Percentiles rank a stretch among this genome's conserved stretches.
Conservation (phyloP, 92 coral and sea anemone species). For the Umimayanthus kanabou region DNA sequence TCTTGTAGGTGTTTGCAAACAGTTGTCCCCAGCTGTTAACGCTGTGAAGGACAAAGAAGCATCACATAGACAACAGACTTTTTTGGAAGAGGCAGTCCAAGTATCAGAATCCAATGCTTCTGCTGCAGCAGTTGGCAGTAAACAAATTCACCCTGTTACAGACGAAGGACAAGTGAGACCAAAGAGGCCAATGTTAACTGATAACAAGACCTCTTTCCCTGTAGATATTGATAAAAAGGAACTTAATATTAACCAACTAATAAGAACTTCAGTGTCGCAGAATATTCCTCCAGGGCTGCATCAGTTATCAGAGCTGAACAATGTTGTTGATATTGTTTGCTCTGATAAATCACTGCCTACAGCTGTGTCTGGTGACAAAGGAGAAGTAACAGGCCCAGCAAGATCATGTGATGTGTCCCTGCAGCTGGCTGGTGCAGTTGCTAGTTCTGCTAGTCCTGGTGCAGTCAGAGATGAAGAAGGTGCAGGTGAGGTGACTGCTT, state of each 20-base stretch:
- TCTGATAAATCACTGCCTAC: background rate
- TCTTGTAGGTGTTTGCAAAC: background rate
- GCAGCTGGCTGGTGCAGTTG: background rate
- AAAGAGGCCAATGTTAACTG: background rate
- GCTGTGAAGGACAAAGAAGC: background rate
- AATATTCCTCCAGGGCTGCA: background rate
- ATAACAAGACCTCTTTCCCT: background rate
- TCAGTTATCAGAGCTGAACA: background rate
- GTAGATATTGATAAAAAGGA: background rate
- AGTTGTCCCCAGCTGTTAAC: background rate
- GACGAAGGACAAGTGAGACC: background rate
- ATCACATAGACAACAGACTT: background rate
- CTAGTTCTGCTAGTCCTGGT: background rate
- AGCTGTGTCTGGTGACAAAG: background rate
- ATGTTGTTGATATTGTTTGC: background rate
- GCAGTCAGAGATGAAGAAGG: background rate
- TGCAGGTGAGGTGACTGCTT: background rate
- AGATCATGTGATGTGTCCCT: background rate
- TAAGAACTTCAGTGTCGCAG: background rate
- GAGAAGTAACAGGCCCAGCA: background rate
- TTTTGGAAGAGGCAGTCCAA: background rate
- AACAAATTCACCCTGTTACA: background rate
- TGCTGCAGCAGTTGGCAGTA: background rate
- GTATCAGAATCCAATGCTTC: background rate
- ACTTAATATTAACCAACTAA: background rate